Conservation (phyloP, 2,113 vertebrate genomes). For the Pipra filicauda region DNA sequence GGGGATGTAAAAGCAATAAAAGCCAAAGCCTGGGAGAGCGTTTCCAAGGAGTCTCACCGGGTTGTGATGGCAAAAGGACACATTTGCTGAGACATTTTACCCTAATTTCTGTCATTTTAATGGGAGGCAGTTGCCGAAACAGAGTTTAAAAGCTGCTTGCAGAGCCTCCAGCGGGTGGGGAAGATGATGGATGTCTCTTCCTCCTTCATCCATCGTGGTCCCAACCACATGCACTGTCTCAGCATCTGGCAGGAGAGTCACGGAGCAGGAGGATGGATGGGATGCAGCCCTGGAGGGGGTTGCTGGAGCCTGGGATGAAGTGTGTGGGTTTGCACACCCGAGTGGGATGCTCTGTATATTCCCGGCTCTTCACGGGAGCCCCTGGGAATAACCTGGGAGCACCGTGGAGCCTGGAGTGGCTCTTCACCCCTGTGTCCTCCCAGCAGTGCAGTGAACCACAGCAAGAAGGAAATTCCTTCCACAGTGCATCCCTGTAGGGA, state of each 20-base stretch:
- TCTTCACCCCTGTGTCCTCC: not conserved
- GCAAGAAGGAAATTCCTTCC: not conserved
- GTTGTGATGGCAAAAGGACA: not conserved
- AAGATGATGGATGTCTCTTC: not conserved
- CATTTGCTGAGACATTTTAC: not conserved
- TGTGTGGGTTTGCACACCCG: rapidly evolving
- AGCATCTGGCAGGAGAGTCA: not conserved
- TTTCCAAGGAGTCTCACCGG: not conserved
- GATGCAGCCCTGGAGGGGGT: not conserved
- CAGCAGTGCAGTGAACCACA: not conserved
- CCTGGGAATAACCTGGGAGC: not conserved
- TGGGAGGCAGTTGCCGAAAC: not conserved
- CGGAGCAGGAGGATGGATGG: not conserved
- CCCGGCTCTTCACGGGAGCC: rapidly evolving
- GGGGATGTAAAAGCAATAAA: not conserved
- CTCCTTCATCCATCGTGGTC: not conserved
- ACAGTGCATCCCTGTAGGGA: not conserved
- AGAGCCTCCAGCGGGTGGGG: rapidly evolving
- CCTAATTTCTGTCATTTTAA: not conserved
- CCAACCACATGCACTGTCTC: rapidly evolving
- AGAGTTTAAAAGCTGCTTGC: not conserved
- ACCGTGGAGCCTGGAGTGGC: not conserved
- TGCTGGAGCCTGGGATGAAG: not conserved
- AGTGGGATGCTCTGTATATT: not conserved
- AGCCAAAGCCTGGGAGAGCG: not conserved